Evolutionary conservation across 2,888 invertebrate genomes (phyloP), one percentile per base, ranked within the genome.

Genomic region (Calliscelio sp.): DNA sequence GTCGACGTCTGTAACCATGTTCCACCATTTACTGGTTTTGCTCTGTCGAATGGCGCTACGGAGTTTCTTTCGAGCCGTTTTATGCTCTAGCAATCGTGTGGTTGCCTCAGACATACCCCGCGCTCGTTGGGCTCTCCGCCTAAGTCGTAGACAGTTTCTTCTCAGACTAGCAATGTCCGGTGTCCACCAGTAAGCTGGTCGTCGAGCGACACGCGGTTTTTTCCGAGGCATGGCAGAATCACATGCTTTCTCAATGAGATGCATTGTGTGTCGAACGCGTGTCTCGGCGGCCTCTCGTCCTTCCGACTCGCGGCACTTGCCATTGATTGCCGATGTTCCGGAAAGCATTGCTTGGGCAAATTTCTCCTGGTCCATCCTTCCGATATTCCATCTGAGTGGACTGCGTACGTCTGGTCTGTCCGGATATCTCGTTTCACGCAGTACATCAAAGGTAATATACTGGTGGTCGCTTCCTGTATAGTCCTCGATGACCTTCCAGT

Each of bases 101-200:
- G n/a, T n/a, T n/a, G n/a, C n/a, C n/a, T n/a, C n/a, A n/a, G n/a
- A n/a, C n/a, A n/a, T n/a, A 6, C 28, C 28, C 8, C 28, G 28
- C 5, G 28, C 28, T 28, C 28, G 28, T 28, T 28, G 28, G 4
- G 28, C 28, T 28, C 28, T 28, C 5, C 28, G 28, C 8, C 28
- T 28, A 8, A 28, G 28, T 6, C 8, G 8, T 8, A 28, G 8
- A 8, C 28, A 28, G 28, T 28, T 28, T 28, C 8, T 28, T 28
- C 28, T 28, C 4, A 28, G 28, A 6, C 8, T 8, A 28, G 28
- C 28, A 6, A 28, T 28, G 5, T 28, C 28, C 4, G 28, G 28
- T 6, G 28, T 87, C 89, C 88, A 88, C 88, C 87, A 87, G 73
- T 87, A 86, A n/a, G n/a, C n/a, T n/a, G n/a, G n/a, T n/a, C n/a